These are phyloP conservation scores for Madoqua kirkii DNA, from an alignment of 2,113 vertebrate genomes.

Conservation along the genomic window DNA sequence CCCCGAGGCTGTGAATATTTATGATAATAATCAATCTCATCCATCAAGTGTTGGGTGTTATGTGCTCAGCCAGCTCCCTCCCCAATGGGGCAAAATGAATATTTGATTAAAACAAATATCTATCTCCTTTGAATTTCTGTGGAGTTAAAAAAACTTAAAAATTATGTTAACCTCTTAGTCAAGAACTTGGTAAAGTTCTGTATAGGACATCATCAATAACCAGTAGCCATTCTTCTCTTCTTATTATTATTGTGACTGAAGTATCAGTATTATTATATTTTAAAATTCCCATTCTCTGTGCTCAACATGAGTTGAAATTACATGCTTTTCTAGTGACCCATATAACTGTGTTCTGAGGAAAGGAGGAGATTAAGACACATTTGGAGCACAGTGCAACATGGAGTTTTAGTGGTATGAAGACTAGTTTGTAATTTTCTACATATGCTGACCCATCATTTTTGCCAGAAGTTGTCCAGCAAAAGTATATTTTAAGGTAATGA, in stretches of 20 bases:
- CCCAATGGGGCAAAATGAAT: not conserved
- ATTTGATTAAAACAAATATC: not conserved
- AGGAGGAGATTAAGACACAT: not conserved
- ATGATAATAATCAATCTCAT: not conserved
- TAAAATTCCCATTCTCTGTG: not conserved
- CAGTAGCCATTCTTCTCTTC: not conserved
- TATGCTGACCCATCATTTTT: not conserved
- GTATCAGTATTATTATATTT: not conserved
- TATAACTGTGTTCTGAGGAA: not conserved
- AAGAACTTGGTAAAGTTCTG: not conserved
- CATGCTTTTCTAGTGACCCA: not conserved
- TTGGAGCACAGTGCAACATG: not conserved
- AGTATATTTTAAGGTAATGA: not conserved
- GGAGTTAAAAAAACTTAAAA: not conserved
- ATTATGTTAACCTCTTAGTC: not conserved
- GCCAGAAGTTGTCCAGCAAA: not conserved
- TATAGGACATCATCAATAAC: not conserved
- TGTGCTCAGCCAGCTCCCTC: not conserved
- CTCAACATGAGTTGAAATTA: not conserved
- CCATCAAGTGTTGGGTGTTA: not conserved
- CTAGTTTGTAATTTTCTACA: not conserved
- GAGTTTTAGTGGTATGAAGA: not conserved
- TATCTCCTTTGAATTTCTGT: not conserved
- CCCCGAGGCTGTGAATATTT: not conserved
- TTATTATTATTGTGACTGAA: not conserved